Evolutionary conservation across 2,797 vertebrate species (phyloP).

Genomic region (Petrocephalus schoutedeni): DNA sequence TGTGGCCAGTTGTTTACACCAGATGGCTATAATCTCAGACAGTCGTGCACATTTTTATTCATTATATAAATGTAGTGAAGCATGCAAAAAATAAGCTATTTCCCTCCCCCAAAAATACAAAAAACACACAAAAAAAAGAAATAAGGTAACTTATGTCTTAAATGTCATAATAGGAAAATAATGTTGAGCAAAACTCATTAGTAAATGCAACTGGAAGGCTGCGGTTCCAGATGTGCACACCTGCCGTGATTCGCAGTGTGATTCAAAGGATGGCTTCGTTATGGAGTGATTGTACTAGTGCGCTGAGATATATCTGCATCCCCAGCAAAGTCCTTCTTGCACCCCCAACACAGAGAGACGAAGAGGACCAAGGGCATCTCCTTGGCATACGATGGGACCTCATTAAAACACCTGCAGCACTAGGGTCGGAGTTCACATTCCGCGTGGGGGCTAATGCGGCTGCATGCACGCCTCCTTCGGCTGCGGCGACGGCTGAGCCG

Average conservation of each 20-base stretch:
- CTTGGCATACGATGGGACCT: not conserved
- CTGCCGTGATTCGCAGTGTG: not conserved
- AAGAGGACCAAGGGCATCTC: not conserved
- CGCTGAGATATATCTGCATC: not conserved
- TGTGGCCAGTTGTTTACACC: conserved; percentile 6
- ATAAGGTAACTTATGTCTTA: not conserved
- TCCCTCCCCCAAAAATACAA: not conserved
- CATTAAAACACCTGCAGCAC: not conserved
- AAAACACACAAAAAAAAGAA: not conserved
- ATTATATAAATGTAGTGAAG: conserved; percentile 6
- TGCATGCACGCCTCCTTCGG: not conserved
- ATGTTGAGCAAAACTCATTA: not conserved
- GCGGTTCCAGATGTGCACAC: not conserved
- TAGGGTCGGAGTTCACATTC: not conserved
- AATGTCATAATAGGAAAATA: not conserved
- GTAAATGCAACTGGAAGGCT: not conserved
- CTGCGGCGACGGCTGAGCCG: not conserved
- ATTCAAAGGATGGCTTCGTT: not conserved
- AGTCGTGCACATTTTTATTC: conserved; percentile 15
- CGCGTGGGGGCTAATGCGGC: not conserved
- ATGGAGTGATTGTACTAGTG: not conserved
- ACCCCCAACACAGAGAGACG: not conserved
- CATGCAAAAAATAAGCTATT: not conserved
- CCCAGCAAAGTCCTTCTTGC: not conserved
- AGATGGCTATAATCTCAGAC: conserved; percentile 13